A percentile compares a stretch with the other conserved stretches of the same genome.
Conservation (phyloP, 2,797 vertebrate species). For the Myotis findleyi region DNA sequence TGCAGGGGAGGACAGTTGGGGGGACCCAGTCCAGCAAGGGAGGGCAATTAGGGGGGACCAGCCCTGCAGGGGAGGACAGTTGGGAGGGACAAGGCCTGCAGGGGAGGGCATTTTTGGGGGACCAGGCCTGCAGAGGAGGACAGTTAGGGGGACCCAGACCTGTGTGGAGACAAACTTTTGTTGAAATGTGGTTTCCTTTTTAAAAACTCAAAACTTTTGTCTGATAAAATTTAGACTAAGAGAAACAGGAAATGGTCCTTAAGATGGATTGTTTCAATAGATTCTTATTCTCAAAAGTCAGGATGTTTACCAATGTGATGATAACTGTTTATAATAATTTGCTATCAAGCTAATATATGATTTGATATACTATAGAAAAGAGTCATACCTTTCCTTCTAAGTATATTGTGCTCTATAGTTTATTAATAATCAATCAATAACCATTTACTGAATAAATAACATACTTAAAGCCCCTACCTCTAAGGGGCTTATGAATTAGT, state of each 20-base stretch:
- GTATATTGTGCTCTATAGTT: not conserved
- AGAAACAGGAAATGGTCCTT: not conserved
- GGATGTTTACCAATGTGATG: not conserved
- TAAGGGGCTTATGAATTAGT: not conserved
- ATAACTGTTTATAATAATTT: not conserved
- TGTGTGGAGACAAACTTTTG: not conserved
- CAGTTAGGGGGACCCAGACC: too few relatives aligned
- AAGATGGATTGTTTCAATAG: not conserved
- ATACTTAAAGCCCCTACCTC: accelerated
- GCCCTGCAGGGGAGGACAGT: too few relatives aligned
- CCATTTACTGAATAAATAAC: not conserved
- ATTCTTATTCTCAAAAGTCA: not conserved
- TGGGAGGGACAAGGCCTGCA: too few relatives aligned
- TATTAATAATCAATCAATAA: not conserved
- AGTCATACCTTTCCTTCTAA: constrained; percentile 22
- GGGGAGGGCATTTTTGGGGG: too few relatives aligned
- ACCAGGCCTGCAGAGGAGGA: too few relatives aligned
- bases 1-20: too few relatives aligned
- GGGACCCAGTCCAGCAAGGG: accelerated
- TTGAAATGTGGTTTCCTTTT: not conserved
- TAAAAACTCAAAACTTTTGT: not conserved
- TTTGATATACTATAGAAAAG: not conserved
- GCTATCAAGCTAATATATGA: not conserved
- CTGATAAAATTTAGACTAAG: not conserved
- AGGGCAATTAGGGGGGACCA: too few relatives aligned